Conservation (phyloP, 2,113 vertebrate species). For the Chroicocephalus ridibundus region DNA sequence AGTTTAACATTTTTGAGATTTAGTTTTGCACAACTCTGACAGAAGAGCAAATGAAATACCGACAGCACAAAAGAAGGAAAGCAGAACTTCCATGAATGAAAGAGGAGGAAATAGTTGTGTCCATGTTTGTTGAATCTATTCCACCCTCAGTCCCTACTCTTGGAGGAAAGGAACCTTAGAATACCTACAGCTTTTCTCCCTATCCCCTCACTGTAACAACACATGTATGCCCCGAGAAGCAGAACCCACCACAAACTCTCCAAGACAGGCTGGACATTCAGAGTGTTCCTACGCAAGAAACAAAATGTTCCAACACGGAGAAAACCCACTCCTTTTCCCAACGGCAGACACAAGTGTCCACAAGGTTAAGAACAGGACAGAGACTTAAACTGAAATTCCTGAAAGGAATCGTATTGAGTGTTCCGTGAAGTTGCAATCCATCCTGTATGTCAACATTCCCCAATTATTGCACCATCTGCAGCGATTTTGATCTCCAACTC, state of each 20-base stretch:
- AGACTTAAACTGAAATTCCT: neutral
- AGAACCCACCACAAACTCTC: neutral
- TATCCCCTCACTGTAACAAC: neutral
- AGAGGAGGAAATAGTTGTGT: neutral
- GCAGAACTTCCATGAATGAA: neutral
- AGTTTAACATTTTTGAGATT: neutral
- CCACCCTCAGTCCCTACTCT: neutral
- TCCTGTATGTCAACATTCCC: neutral
- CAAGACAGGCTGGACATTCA: neutral
- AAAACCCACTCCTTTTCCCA: neutral
- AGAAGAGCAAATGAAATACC: neutral
- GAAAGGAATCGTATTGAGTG: neutral
- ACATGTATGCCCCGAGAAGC: accelerated
- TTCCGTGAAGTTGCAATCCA: neutral
- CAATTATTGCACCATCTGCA: neutral
- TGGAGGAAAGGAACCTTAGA: neutral
- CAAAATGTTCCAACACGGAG: neutral
- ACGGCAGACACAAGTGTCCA: neutral
- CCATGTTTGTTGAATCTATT: neutral
- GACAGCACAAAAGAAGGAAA: neutral
- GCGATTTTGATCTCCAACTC: neutral
- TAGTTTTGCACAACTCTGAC: neutral
- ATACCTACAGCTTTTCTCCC: neutral
- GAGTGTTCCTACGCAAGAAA: neutral
- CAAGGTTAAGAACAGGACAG: neutral